Base-by-base conservation (phyloP, 2,888 invertebrate species). In the Stenolophus ochropezus region DNA sequence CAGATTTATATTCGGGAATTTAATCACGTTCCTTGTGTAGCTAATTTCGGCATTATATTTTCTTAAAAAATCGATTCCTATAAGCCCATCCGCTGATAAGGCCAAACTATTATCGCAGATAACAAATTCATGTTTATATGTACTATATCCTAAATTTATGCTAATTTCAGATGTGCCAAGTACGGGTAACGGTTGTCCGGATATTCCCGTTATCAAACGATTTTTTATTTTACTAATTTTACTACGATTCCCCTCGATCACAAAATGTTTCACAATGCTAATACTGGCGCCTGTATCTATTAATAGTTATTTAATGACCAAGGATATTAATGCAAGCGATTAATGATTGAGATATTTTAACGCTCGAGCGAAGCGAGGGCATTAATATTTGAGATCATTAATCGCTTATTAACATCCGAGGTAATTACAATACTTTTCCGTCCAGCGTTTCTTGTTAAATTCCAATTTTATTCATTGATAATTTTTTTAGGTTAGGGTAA, bases 11-110 rank as follows among this genome's bases (percentile, higher is more conserved):
- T 8, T 1, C 11, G 33, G 0, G 6, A 42, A 8, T 8, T 42
- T 42, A 8, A 42, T 42, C 2, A 4, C 33, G 11, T 42, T 8
- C 11, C 33, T 51, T 0, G 51, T 14, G 14, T 51, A 51, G 51
- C 51, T 51, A 14, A 51, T 51, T 51, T 51, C 51, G 16, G 51
- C 51, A 51, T 51, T 16, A 51, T 51, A 51, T 51, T 51, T 51
- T 2, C 3, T 51, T 4, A 16, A 51, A 51, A 51, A 51, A 14
- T 51, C 51, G 11, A 16, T 51, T 14, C 51, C 51, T 1, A 51
- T n/a, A 1, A 51, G 5, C 14, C 16, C 51, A 4, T 51, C 51
- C 14, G 51, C 51, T 14, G 51, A 14, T 16, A 51, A 14, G 5
- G 51, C 18, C 14, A 51, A 51, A 51, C 16, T 51, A 16, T n/a